Percentiles rank a stretch among this genome's conserved stretches.
phyloP scores from a whole-genome alignment of 2,113 vertebrate genomes.

The Lucifuga dentata region DNA sequence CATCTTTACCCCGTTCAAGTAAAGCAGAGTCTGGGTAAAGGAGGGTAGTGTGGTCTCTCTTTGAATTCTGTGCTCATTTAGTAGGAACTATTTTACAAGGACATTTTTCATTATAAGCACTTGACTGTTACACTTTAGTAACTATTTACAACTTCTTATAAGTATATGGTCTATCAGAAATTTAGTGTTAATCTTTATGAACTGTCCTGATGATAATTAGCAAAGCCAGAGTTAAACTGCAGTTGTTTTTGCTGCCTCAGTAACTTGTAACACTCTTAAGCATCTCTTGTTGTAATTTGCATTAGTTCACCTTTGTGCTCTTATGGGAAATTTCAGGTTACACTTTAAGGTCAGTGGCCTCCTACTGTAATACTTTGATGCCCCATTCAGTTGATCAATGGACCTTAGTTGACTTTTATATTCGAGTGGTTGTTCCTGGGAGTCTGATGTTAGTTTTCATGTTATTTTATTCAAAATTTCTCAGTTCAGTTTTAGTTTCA shows the following conservation, averaged over 20 bases:
- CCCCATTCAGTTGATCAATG: constrained; percentile 64
- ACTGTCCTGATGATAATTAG: not conserved
- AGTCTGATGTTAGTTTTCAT: not conserved
- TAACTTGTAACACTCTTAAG: constrained; percentile 26
- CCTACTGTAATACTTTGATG: constrained; percentile 68
- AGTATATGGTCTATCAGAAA: not conserved
- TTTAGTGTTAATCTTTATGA: not conserved
- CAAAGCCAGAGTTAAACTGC: not conserved
- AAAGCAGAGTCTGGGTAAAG: not conserved
- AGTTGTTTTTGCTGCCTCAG: not conserved
- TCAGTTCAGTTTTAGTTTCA: constrained; percentile 29
- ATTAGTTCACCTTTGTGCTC: constrained; percentile 28
- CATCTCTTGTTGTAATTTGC: constrained; percentile 28
- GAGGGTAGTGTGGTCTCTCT: not conserved
- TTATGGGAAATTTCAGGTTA: constrained; percentile 44
- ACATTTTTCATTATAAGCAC: not conserved
- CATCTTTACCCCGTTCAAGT: constrained; percentile 35
- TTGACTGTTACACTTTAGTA: not conserved
- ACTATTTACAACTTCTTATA: not conserved
- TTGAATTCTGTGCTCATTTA: no score
- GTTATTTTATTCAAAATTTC: constrained; percentile 1
- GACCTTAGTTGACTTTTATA: constrained; percentile 35
- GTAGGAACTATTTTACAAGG: not conserved
- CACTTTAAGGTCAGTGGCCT: constrained; percentile 43
- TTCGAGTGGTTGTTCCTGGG: constrained; percentile 11